Conservation (phyloP, 2,797 vertebrate species). For the Acanthiza pusilla region DNA sequence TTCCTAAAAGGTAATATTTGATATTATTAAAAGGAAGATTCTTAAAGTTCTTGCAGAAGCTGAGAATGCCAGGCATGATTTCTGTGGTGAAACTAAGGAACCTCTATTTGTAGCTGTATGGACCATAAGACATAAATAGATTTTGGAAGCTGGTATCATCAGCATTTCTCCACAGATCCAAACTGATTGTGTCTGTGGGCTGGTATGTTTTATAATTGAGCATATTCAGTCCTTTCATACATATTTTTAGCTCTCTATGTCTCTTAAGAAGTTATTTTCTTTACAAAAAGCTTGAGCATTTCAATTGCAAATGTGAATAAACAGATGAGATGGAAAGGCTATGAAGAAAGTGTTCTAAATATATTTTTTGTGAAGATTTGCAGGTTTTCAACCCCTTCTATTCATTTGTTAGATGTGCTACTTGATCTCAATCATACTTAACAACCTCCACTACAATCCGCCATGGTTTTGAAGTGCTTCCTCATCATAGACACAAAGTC, state of each 20-base stretch:
- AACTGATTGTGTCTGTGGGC: not conserved
- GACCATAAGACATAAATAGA: not conserved
- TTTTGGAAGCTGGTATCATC: not conserved
- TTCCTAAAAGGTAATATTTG: not conserved
- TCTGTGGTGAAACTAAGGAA: not conserved
- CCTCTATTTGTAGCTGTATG: not conserved
- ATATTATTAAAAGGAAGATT: not conserved
- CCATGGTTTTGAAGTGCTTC: not conserved
- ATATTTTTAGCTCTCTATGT: not conserved
- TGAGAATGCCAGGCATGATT: not conserved
- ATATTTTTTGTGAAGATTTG: not conserved
- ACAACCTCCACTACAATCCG: not conserved
- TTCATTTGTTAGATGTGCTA: not conserved
- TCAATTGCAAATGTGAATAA: slow-evolving; percentile 9
- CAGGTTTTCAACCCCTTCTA: not conserved
- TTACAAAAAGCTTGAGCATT: not conserved
- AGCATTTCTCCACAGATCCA: not conserved
- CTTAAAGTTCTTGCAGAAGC: not conserved
- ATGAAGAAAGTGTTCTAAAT: not conserved
- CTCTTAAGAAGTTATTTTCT: not conserved
- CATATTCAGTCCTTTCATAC: not conserved
- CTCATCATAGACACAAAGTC: not conserved
- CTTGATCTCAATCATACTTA: not conserved
- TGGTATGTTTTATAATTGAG: not conserved
- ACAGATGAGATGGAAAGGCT: not conserved